Evolutionary conservation across 2,113 vertebrate species (phyloP).

Genomic region (Hemibates koningsi): DNA sequence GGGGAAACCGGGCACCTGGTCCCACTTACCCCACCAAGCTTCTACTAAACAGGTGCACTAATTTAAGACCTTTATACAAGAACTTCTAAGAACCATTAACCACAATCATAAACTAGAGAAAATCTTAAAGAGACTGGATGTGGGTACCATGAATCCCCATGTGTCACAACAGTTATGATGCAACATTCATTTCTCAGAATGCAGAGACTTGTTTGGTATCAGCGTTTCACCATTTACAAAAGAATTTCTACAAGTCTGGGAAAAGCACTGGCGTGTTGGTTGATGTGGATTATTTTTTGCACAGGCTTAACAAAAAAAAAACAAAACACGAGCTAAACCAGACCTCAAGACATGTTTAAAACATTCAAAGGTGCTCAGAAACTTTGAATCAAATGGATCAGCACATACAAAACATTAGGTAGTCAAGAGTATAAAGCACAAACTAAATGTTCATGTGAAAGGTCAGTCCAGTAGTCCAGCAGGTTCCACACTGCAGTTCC

Average conservation of each 20-base stretch:
- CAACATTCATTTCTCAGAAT: neutral
- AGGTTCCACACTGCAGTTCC: neutral
- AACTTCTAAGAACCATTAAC: neutral
- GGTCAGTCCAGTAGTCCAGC: neutral
- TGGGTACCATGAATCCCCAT: neutral
- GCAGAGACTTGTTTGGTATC: neutral
- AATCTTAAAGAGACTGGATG: neutral
- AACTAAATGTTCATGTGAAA: neutral
- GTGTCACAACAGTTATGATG: neutral
- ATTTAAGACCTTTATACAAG: neutral
- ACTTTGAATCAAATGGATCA: neutral
- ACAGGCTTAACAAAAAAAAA: neutral
- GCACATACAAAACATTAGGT: neutral
- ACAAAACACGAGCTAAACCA: neutral
- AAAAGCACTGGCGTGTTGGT: neutral
- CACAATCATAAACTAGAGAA: neutral
- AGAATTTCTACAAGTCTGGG: neutral
- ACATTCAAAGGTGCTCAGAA: neutral
- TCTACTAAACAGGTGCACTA: neutral
- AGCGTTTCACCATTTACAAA: neutral
- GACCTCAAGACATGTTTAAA: neutral
- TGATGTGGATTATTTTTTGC: neutral
- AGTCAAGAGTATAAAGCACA: neutral
- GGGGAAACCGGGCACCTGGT: neutral
- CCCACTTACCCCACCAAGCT: neutral